Percentiles rank a stretch among this genome's conserved stretches.
These are phyloP conservation scores for Drosophila kambysellisi DNA, from an alignment of 2,888 invertebrate species.

Conservation along the genomic window DNA sequence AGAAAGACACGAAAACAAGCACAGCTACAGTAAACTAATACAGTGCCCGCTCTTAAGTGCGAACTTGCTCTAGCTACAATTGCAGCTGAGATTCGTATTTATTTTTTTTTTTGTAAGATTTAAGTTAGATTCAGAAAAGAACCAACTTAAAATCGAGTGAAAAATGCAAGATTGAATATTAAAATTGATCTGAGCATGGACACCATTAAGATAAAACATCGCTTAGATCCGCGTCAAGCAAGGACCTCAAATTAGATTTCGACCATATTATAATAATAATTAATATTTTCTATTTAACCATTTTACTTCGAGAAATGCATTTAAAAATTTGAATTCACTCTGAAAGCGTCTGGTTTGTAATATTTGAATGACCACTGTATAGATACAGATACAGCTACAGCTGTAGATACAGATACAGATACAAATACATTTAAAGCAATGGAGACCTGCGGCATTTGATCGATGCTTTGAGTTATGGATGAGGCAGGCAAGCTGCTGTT, in stretches of 20 bases:
- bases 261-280: background rate
- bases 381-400: background rate
- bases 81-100: background rate
- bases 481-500: slow-evolving; percentile 35
- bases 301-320: too few species aligned
- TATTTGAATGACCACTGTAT: background rate
- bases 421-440: background rate
- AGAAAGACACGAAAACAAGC: slow-evolving; percentile 21
- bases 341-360: background rate
- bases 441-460: slow-evolving; percentile 45
- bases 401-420: background rate
- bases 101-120: background rate
- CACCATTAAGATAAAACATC: background rate
- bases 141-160: background rate
- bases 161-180: background rate
- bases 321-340: background rate
- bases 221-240: too few species aligned
- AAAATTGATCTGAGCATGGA: background rate
- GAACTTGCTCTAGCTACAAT: background rate
- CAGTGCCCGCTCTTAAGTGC: background rate
- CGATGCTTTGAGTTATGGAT: slow-evolving; percentile 59
- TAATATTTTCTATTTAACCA: background rate
- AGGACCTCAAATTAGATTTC: background rate
- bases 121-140: background rate
- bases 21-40: slow-evolving; percentile 13